Evolutionary conservation across 2,888 invertebrate species (phyloP).

Genomic region (Electrophaes corylata): DNA sequence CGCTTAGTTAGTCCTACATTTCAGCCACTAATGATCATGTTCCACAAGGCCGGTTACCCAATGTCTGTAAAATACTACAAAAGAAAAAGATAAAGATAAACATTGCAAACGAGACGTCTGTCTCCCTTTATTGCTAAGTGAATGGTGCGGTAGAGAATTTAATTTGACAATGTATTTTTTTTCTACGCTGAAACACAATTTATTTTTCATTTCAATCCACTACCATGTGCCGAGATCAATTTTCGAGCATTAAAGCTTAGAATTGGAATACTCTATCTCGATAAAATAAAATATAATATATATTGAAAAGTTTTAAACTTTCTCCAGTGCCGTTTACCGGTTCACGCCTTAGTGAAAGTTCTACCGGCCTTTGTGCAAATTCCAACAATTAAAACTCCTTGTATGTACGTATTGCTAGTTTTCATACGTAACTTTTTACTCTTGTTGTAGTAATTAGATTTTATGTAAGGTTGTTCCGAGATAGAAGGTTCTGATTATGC

Average conservation of each 20-base stretch:
- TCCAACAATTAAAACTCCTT: constrained; percentile 32
- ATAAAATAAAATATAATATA: too few relatives aligned
- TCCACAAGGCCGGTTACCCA: not conserved
- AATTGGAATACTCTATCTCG: too few relatives aligned
- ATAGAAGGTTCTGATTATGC: constrained; percentile 19
- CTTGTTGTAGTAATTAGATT: constrained; percentile 60
- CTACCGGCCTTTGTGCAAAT: not conserved
- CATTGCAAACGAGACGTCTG: not conserved
- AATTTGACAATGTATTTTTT: too few relatives aligned
- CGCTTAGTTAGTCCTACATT: not conserved
- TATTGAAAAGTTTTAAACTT: too few relatives aligned
- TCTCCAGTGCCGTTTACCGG: too few relatives aligned
- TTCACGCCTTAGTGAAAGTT: too few relatives aligned
- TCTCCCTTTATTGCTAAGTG: not conserved
- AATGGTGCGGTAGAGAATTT: too few relatives aligned
- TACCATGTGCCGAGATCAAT: too few relatives aligned
- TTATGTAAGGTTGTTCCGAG: constrained; percentile 44
- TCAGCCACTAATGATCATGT: not conserved
- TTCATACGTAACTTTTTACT: constrained; percentile 71
- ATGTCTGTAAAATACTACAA: not conserved
- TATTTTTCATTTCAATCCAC: too few relatives aligned
- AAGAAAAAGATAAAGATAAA: not conserved
- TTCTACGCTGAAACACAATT: too few relatives aligned
- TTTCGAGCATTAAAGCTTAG: too few relatives aligned
- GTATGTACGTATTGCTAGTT: constrained; percentile 59